These are phyloP conservation scores for Cynopterus brachyotis DNA, from an alignment of 2,113 vertebrate species.

Conservation along the genomic window DNA sequence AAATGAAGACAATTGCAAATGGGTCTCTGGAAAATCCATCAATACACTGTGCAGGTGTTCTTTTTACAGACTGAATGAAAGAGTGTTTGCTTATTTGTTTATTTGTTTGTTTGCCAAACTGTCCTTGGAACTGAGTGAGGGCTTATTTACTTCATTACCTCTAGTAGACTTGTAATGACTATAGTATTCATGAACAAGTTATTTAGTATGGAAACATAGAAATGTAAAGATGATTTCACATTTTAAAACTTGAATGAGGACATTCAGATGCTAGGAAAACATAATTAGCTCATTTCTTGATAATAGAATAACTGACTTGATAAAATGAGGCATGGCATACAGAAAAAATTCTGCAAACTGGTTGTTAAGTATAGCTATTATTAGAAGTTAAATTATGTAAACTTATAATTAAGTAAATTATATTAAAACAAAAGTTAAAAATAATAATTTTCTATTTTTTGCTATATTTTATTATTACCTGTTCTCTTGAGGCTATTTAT, in stretches of 20 bases:
- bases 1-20: conserved; percentile 5
- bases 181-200: not conserved
- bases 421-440: not conserved
- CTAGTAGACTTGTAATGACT: not conserved
- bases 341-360: not conserved
- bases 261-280: not conserved
- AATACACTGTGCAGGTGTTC: not conserved
- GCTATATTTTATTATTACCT: not conserved
- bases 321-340: not conserved
- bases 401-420: not conserved
- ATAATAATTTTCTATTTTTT: not conserved
- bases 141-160: conserved; percentile 10
- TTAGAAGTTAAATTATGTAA: conserved; percentile 16
- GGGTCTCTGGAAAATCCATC: conserved; percentile 24
- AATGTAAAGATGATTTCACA: not conserved
- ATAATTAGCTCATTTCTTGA: not conserved
- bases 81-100: conserved; percentile 28
- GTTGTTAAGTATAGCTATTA: not conserved
- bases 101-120: conserved; percentile 68
- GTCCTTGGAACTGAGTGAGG: conserved; percentile 52
- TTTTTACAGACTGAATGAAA: conserved; percentile 65
- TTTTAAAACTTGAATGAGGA: not conserved
- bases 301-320: not conserved
- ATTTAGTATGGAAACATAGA: not conserved
- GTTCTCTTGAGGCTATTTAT: not conserved